A percentile compares a stretch with the other conserved stretches of the same genome.
Conservation (phyloP, 2,888 invertebrate species). For the Melolontha melolontha region DNA sequence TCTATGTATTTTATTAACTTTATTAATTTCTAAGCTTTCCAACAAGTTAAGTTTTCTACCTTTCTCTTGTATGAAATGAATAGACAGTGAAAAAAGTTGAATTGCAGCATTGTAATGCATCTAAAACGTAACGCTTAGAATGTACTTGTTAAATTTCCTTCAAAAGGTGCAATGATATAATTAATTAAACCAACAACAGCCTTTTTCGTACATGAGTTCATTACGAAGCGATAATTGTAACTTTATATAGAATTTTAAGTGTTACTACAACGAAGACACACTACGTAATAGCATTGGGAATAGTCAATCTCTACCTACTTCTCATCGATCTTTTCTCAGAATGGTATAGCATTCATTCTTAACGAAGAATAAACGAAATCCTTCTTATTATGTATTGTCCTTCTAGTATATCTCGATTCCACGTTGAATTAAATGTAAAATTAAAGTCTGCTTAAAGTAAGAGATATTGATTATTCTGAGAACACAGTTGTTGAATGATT, state of each 20-base stretch:
- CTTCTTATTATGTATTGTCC: conserved; percentile 17
- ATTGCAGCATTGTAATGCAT: no score
- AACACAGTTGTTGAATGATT: conserved; percentile 3
- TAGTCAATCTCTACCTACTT: neutral
- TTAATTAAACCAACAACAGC: conserved; percentile 3
- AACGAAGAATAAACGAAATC: conserved; percentile 16
- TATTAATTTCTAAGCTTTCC: no score
- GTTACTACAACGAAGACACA: conserved; percentile 1
- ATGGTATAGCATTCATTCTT: neutral
- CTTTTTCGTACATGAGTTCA: neutral
- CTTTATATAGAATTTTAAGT: neutral
- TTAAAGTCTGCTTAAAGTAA: conserved; percentile 5
- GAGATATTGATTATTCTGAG: conserved; percentile 32
- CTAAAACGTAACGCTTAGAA: no score
- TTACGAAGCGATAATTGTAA: neutral
- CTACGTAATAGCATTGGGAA: conserved; percentile 2
- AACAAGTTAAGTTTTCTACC: no score
- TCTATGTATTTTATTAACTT: no score
- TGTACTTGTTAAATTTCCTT: conserved; percentile 2
- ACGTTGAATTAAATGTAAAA: conserved; percentile 12
- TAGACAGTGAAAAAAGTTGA: no score
- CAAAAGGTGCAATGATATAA: conserved; percentile 12
- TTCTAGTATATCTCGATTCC: conserved; percentile 1
- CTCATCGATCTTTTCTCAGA: conserved; percentile 4
- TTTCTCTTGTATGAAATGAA: no score